Conservation (phyloP, 2,797 vertebrate species). For the Rhynchonycteris naso region DNA sequence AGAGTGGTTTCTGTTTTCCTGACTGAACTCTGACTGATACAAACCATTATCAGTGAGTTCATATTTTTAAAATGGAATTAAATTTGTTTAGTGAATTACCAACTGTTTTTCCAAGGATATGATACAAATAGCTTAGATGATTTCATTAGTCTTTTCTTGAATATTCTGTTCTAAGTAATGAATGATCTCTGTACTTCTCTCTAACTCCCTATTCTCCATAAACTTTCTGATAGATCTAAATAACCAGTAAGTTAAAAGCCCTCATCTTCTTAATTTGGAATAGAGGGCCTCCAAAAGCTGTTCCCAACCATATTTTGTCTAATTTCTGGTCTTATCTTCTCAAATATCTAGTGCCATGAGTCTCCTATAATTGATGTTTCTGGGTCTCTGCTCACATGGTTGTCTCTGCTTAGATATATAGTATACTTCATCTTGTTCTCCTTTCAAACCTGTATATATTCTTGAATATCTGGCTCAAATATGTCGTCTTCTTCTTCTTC, state of each 20-base stretch:
- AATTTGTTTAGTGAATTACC: conserved; percentile 32
- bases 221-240: background rate
- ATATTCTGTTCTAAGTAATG: background rate
- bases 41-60: background rate
- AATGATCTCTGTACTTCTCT: background rate
- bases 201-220: background rate
- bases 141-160: conserved; percentile 1
- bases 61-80: conserved; percentile 9
- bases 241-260: background rate
- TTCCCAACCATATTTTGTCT: background rate
- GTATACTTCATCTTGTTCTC: background rate
- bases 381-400: background rate
- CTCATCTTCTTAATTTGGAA: background rate
- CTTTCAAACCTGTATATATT: background rate
- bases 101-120: background rate
- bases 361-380: background rate
- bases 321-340: background rate
- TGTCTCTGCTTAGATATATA: background rate
- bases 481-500: background rate
- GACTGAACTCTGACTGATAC: background rate
- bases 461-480: background rate
- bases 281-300: background rate
- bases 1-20: background rate
- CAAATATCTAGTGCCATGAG: background rate
- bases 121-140: background rate